Evolutionary conservation across 2,888 invertebrate genomes (phyloP), one percentile per base, ranked within the genome.

Genomic region (Leptopilina myrica): DNA sequence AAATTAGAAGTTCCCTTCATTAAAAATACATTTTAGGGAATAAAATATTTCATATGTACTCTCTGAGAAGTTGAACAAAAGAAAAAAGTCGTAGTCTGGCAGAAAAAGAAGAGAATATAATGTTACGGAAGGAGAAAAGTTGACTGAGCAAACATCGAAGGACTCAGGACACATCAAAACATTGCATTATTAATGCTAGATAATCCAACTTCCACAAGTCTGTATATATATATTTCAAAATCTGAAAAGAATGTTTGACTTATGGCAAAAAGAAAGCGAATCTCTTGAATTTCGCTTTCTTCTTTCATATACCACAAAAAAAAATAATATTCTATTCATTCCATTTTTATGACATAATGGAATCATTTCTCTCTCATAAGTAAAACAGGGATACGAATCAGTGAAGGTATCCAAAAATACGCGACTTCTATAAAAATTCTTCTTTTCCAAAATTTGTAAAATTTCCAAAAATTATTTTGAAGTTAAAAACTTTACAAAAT

Each of bases 131-230:
- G 20, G 9, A 43, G 56, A 83, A 20, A 20, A 78, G 81, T 81
- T 85, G 85, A 83, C 82, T 80, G 83, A 80, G 79, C 81, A 85
- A 86, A 85, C 81, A 85, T 79, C 62, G 76, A 65, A 76, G 49
- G 80, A 80, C 84, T 81, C 80, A 75, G 80, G 81, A 76, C 81
- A 84, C 77, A 82, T 81, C 81, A 77, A 78, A 82, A 80, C 84
- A 81, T 84, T 80, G 82, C 86, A 81, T 86, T 86, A 86, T 85
- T 86, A 86, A 85, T 83, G 82, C 84, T 80, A 82, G 82, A 85
- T 86, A 85, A 85, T 85, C 83, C 80, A 79, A 62, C 79, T 82
- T 79, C 79, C 77, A 81, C 46, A 46, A 49, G 67, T 67, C 46
- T 67, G 20, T 20, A 6, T 46, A 20, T 20, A 46, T 46, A 67